phyloP scores from a whole-genome alignment of 2,888 invertebrate species.

The Melanophora roralis region DNA sequence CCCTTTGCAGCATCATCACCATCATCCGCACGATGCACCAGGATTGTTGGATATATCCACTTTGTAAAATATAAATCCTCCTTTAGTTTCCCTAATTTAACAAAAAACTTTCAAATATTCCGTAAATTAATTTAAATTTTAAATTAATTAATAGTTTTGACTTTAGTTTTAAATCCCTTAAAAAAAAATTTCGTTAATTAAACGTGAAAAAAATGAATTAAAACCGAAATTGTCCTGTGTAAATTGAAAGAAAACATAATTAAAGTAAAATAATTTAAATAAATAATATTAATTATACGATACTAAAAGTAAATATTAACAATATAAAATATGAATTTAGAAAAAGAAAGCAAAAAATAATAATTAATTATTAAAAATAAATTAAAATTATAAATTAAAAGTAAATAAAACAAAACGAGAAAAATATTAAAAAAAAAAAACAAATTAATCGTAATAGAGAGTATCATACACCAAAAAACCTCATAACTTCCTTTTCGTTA shows the following conservation, averaged over 20 bases:
- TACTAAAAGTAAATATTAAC: constrained; percentile 50
- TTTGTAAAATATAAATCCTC: constrained; percentile 72
- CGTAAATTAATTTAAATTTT: constrained; percentile 49
- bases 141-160: constrained; percentile 64
- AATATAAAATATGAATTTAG: constrained; percentile 28
- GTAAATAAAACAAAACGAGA: constrained; percentile 54
- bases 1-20: constrained; percentile 66
- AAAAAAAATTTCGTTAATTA: constrained; percentile 39
- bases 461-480: constrained; percentile 59
- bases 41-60: constrained; percentile 77
- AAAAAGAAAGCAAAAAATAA: constrained; percentile 26
- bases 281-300: constrained; percentile 43
- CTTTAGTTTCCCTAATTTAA: too few relatives aligned
- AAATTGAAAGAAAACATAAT: constrained; percentile 48
- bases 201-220: constrained; percentile 26
- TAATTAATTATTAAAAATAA: constrained; percentile 16
- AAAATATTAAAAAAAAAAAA: constrained; percentile 6
- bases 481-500: constrained; percentile 48
- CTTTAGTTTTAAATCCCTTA: constrained; percentile 68
- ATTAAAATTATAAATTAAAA: constrained; percentile 55
- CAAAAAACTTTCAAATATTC: constrained; percentile 24
- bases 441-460: constrained; percentile 45
- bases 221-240: constrained; percentile 27
- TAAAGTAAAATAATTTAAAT: constrained; percentile 2
- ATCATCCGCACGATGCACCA: constrained; percentile 66